Percentiles rank a stretch among this genome's conserved stretches.
Conservation (phyloP, 2,797 vertebrate species). For the Eospalax fontanierii region DNA sequence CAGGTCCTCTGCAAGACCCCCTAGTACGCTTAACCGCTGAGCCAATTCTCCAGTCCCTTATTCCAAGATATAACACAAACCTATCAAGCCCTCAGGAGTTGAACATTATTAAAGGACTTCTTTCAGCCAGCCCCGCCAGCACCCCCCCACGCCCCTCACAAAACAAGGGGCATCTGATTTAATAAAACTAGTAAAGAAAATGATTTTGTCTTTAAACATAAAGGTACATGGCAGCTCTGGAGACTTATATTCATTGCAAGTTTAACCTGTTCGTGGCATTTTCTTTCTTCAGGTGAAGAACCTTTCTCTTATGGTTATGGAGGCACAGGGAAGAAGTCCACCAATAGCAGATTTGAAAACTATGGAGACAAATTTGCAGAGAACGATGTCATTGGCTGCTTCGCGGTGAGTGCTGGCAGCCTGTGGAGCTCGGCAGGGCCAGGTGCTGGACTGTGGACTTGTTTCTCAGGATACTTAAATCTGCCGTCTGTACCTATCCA, state of each 20-base stretch:
- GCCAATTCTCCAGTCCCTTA: too few species aligned
- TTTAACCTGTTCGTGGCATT: conserved; percentile 63
- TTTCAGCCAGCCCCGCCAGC: background rate
- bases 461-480: conserved; percentile 15
- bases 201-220: conserved; percentile 34
- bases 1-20: too few species aligned
- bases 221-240: background rate
- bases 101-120: conserved; percentile 10
- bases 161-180: background rate
- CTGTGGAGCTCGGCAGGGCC: conserved; percentile 25
- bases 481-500: background rate
- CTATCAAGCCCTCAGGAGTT: background rate
- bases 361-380: conserved; percentile 96
- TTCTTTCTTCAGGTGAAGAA: conserved; percentile 93
- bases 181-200: conserved; percentile 51
- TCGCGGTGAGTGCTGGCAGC: conserved; percentile 91
- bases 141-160: too few species aligned
- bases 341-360: conserved; percentile 94
- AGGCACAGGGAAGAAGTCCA: conserved; percentile 96
- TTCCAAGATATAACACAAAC: background rate
- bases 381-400: conserved; percentile 96
- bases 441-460: background rate
- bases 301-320: conserved; percentile 96
- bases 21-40: too few species aligned
- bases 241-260: background rate